Conservation (phyloP, 2,888 invertebrate species). For the Nymphalis c-album region DNA sequence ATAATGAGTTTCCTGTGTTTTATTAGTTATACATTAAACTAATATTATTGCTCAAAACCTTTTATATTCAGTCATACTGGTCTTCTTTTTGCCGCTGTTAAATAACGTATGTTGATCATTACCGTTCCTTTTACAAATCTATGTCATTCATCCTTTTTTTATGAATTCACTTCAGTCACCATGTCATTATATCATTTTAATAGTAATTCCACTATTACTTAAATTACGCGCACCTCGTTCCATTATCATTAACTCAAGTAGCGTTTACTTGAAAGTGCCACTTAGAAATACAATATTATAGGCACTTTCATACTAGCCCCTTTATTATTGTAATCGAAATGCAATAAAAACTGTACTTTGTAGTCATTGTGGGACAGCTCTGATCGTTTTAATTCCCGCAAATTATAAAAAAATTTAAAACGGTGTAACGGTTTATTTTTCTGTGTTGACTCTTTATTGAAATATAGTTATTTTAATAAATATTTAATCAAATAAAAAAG, state of each 20-base stretch:
- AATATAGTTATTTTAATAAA: no score
- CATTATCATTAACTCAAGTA: conserved; percentile 54
- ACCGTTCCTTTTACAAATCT: conserved; percentile 8
- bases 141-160: conserved; percentile 18
- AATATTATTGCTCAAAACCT: no score
- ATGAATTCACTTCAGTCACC: conserved; percentile 14
- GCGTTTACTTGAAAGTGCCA: conserved; percentile 67
- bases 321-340: conserved; percentile 37
- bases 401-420: no score
- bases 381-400: background rate
- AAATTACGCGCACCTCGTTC: conserved; percentile 54
- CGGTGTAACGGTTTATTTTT: background rate
- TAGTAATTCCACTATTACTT: conserved; percentile 49
- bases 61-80: background rate
- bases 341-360: conserved; percentile 16
- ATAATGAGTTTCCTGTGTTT: no score
- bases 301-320: conserved; percentile 49
- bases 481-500: no score
- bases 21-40: no score
- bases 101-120: background rate
- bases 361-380: conserved; percentile 8
- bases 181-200: conserved; percentile 41
- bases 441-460: no score
- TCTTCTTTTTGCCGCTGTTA: background rate
- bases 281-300: conserved; percentile 56